phyloP scores from a whole-genome alignment of 2,888 invertebrate genomes.

The Tetheella fluctuosa region DNA sequence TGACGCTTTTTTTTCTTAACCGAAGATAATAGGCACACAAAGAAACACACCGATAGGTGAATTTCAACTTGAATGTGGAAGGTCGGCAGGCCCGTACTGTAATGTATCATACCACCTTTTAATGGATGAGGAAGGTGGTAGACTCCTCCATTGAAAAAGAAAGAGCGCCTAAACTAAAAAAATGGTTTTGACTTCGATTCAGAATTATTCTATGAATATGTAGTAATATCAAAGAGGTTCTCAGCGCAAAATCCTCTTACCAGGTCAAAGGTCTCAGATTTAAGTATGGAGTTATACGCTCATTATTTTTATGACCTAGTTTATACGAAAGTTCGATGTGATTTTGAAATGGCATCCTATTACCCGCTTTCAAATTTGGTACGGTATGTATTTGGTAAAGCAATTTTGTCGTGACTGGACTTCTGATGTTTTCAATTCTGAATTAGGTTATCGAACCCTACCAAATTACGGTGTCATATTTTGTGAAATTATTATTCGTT shows the following conservation, averaged over 20 bases:
- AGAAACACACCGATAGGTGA: too few relatives aligned
- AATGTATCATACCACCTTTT: too few relatives aligned
- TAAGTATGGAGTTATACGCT: neutral
- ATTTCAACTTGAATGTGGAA: too few relatives aligned
- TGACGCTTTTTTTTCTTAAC: too few relatives aligned
- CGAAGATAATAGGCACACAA: too few relatives aligned
- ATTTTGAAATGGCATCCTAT: conserved; percentile 2
- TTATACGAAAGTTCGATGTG: neutral
- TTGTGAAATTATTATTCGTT: neutral
- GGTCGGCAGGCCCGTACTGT: too few relatives aligned
- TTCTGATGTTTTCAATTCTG: neutral
- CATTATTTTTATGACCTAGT: neutral
- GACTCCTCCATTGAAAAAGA: too few relatives aligned
- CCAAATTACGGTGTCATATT: neutral
- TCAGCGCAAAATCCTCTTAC: neutral
- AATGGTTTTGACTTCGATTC: too few relatives aligned
- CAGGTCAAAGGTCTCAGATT: neutral
- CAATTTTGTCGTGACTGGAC: neutral
- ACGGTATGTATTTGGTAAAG: neutral
- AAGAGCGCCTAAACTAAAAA: too few relatives aligned
- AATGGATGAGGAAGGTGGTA: too few relatives aligned
- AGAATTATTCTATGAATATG: too few relatives aligned
- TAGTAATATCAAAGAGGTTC: too few relatives aligned
- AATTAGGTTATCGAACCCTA: neutral
- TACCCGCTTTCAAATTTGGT: neutral